These are phyloP conservation scores for Mactromeris polynyma DNA, from an alignment of 2,888 invertebrate species.

Conservation along the genomic window DNA sequence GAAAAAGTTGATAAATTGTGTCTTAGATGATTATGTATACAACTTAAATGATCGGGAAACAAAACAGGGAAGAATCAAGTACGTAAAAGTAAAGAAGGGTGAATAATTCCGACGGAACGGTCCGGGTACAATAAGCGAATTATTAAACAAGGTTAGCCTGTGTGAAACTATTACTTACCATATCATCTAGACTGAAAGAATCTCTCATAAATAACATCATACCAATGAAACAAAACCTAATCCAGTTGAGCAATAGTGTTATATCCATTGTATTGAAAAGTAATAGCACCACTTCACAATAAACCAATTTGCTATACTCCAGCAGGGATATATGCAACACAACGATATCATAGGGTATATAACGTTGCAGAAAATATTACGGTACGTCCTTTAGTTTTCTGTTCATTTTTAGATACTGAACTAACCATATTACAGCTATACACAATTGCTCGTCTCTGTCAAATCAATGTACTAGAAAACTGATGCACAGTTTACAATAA, in stretches of 20 bases:
- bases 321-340: background rate
- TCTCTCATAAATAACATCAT: conserved; percentile 25
- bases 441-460: background rate
- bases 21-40: too few species aligned
- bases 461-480: background rate
- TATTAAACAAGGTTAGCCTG: too few species aligned
- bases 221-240: background rate
- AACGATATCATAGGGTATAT: background rate
- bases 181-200: conserved; percentile 17
- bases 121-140: too few species aligned
- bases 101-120: too few species aligned
- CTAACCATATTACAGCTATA: background rate
- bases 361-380: background rate
- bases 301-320: background rate
- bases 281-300: conserved; percentile 6
- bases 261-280: conserved; percentile 27
- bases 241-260: conserved; percentile 22
- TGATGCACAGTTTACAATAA: background rate
- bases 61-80: too few species aligned
- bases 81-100: too few species aligned
- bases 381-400: background rate
- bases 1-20: too few species aligned
- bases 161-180: conserved; percentile 14
- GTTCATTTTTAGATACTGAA: background rate
- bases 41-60: too few species aligned